Base-by-base conservation (phyloP, 2,888 invertebrate genomes). In the Cheilosia soror region DNA sequence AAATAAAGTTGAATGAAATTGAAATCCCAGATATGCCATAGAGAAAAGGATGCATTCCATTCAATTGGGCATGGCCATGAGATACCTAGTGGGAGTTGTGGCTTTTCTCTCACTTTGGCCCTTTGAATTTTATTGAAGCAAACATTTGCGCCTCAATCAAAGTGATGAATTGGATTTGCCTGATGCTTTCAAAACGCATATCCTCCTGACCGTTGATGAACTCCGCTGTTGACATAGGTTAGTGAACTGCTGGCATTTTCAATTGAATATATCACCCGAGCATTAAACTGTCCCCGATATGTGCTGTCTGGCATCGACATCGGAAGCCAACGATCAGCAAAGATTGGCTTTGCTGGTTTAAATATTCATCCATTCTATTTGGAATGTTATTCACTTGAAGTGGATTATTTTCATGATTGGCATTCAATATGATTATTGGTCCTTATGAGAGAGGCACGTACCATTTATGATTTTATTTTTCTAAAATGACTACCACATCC, bases 81-180 rank as follows among this genome's bases (percentile, higher is more conserved):
- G 27, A 53, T 40, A 33, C 37, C 65, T 63, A 42, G 42, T 53
- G 53, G 51, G n/a, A 42, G 51, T n/a, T n/a, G 51, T 40, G 44
- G 4, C 37, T 11, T 49, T 7, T 44, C 27, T 40, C 25, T 33
- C 6, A 15, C 37, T 55, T 55, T n/a, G 71, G 44, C 9, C 65
- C 47, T 82, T 72, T 72, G 62, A 77, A 60, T 63, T 77, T 42
- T 60, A 9, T 31, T 11, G 33, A 65, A 37, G 66, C 55, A 77
- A 77, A 77, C 62, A 77, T 82, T 72, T 66, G 55, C 76, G 55
- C 76, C 55, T 63, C 69, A 69, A 80, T 80, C 66, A 63, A 57
- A 75, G 57, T 51, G 42, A 57, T 82, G 81, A 76, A 76, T 60
- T 65, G 57, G 31, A 68, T 63, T 62, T 40, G 44, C 44, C 37